Evolutionary conservation across 2,888 invertebrate species (phyloP).

Genomic region (Spisula subtruncata): DNA sequence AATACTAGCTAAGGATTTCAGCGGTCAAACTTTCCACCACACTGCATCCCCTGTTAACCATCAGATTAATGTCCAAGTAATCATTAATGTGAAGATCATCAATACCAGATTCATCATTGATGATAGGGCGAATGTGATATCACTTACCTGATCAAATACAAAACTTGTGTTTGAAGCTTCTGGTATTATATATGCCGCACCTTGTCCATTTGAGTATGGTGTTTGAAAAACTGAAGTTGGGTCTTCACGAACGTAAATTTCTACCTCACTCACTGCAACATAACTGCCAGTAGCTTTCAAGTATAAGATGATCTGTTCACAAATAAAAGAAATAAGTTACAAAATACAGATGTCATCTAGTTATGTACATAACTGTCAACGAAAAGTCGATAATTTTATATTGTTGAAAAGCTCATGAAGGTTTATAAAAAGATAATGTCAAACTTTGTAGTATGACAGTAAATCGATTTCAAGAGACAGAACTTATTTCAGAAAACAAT

Average conservation of each 20-base stretch:
- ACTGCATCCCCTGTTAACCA: too few species aligned
- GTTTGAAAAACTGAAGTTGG: slow-evolving; percentile 73
- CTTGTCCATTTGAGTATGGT: slow-evolving; percentile 74
- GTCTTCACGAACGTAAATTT: slow-evolving; percentile 77
- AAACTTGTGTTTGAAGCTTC: slow-evolving; percentile 47
- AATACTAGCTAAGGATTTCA: too few species aligned
- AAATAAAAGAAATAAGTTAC: not conserved
- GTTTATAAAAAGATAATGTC: too few species aligned
- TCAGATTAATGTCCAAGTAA: too few species aligned
- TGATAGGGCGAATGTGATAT: not conserved
- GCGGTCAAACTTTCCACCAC: too few species aligned
- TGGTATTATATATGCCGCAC: slow-evolving; percentile 72
- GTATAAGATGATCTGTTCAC: slow-evolving; percentile 70
- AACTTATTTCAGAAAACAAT: not conserved
- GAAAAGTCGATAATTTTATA: too few species aligned
- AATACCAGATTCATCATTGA: not conserved
- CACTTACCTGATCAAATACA: slow-evolving; percentile 76
- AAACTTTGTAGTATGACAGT: too few species aligned
- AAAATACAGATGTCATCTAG: not conserved
- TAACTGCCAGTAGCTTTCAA: slow-evolving; percentile 62
- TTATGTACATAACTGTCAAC: too few species aligned
- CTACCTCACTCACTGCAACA: slow-evolving; percentile 73
- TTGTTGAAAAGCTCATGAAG: too few species aligned
- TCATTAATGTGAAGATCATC: too few species aligned
- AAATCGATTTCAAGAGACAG: not conserved